Evolutionary conservation across 2,888 invertebrate genomes (phyloP), one percentile per base, ranked within the genome.

Genomic region (Troides aeacus): DNA sequence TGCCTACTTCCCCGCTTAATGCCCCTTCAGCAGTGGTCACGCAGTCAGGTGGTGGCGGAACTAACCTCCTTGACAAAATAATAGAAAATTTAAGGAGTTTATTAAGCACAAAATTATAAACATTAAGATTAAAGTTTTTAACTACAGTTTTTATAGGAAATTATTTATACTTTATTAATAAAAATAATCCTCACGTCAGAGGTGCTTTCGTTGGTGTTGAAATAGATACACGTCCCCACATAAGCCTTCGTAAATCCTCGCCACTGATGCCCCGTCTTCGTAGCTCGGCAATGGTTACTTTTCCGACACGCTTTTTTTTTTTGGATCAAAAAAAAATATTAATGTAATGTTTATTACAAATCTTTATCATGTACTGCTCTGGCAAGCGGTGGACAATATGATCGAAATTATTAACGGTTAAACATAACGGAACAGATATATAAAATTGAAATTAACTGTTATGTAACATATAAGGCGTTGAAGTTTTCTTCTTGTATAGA

Each of bases 181-280:
- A 30, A 30, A 30, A 30, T 30, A 3, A 15, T 23, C 77, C 85
- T 84, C 73, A 87, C 86, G 81, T 77, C 42, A 81, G 69, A 2
- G 94, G 93, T 3, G 94, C 93, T 88, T 96, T 96, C 18, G 97
- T 95, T 0, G 97, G 97, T 5, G 97, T 97, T 12, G 96, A 97
- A 75, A 97, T 96, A 0, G 97, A 97, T 50, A 96, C 96, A 42
- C 97, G 93, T 18, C 97, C 97, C 97, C 98, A 98, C 97, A 98
- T 98, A 58, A 97, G 92, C 62, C 96, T 94, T 7, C 97, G 93
- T 87, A 98, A 93, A 83, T 97, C 96, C 85, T 98, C 97, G 0
- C 97, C 97, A 7, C 96, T 97, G 93, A 97, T 95, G 50, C 96
- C 96, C 66, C 97, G 94, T 79, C 96, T 96, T 74, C 96, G 95